Evolutionary conservation across 2,797 vertebrate genomes (phyloP).

Genomic region (Sebastes paucispinis): DNA sequence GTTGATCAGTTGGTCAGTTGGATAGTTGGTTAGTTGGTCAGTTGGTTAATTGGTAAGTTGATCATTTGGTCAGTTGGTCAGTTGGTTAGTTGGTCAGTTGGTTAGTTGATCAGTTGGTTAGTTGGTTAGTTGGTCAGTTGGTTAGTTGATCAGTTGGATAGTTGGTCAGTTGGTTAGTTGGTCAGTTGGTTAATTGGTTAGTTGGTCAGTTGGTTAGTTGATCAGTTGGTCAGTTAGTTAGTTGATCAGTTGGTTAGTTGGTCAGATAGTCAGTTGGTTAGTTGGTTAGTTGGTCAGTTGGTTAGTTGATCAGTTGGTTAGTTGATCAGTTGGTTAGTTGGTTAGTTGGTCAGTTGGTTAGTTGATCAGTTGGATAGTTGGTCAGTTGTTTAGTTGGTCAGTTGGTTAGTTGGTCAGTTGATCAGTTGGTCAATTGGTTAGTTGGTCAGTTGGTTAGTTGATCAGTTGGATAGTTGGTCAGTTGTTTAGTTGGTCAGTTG

Average conservation of each 20-base stretch:
- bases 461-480: rapidly evolving
- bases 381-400: rapidly evolving
- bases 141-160: rapidly evolving
- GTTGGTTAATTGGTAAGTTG: not conserved
- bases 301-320: rapidly evolving
- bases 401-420: not conserved
- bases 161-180: rapidly evolving
- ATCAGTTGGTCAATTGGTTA: rapidly evolving
- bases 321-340: rapidly evolving
- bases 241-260: rapidly evolving
- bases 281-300: not conserved
- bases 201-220: rapidly evolving
- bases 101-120: rapidly evolving
- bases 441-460: rapidly evolving
- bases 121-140: rapidly evolving
- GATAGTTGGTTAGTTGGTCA: rapidly evolving
- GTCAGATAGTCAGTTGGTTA: not conserved
- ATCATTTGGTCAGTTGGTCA: rapidly evolving
- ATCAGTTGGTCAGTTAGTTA: rapidly evolving
- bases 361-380: rapidly evolving
- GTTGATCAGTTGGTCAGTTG: not conserved
- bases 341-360: rapidly evolving
- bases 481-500: rapidly evolving
- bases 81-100: too few species aligned
- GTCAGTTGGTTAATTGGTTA: rapidly evolving